A percentile compares a stretch with the other conserved stretches of the same genome.
phyloP scores from a whole-genome alignment of 2,113 vertebrate genomes.

The Sturnus vulgaris region DNA sequence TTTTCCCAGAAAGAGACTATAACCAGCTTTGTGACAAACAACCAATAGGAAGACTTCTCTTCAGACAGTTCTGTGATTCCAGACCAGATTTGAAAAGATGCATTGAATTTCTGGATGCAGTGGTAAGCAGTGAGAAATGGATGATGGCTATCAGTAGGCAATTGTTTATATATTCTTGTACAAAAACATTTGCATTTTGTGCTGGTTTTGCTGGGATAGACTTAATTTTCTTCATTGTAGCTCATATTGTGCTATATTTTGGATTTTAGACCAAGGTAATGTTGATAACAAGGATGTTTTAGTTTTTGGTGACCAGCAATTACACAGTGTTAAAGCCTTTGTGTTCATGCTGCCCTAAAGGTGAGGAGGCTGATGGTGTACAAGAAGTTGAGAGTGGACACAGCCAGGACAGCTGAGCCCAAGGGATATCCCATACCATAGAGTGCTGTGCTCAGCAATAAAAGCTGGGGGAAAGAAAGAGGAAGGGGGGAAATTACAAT shows the following conservation, averaged over 20 bases:
- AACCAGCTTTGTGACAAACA: constrained; percentile 88
- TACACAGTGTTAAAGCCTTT: not conserved
- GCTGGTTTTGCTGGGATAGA: not conserved
- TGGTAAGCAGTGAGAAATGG: constrained; percentile 77
- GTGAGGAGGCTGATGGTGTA: not conserved
- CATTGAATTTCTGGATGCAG: constrained; percentile 88
- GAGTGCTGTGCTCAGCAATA: not conserved
- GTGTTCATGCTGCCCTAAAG: not conserved
- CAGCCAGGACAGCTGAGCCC: not conserved
- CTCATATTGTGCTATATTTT: not conserved
- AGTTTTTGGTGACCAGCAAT: not conserved
- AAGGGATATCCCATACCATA: rapidly evolving
- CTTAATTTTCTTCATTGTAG: not conserved
- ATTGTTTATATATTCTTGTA: not conserved
- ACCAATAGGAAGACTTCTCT: constrained; percentile 88
- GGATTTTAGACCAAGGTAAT: not conserved
- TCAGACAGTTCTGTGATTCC: constrained; percentile 89
- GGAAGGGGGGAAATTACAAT: not conserved
- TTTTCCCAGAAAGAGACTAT: constrained; percentile 82
- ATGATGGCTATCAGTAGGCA: not conserved
- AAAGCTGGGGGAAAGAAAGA: not conserved
- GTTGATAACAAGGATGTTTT: not conserved
- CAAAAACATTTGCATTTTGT: not conserved
- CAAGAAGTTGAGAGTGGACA: not conserved
- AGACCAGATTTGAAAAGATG: constrained; percentile 79